These are phyloP conservation scores for Acanthosoma haemorrhoidale DNA, from an alignment of 2,888 invertebrate species.

Conservation along the genomic window DNA sequence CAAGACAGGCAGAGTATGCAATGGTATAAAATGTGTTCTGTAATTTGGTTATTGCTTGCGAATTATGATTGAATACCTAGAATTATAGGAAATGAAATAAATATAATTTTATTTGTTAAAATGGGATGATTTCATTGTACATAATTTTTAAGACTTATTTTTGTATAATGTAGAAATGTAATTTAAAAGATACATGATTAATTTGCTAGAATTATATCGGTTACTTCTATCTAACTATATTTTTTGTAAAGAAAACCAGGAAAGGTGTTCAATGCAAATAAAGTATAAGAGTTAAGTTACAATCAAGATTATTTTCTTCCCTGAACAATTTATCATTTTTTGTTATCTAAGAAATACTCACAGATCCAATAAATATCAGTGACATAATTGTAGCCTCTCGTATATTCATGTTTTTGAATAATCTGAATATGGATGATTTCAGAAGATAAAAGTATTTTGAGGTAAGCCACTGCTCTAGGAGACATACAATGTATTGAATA, in stretches of 20 bases:
- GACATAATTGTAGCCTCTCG: too few species aligned
- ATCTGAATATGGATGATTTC: too few species aligned
- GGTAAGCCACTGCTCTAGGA: too few species aligned
- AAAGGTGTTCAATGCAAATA: slow-evolving; percentile 33
- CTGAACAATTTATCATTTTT: too few species aligned
- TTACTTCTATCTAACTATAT: slow-evolving; percentile 34
- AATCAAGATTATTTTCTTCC: neutral
- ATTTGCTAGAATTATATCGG: slow-evolving; percentile 30
- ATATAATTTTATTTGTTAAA: slow-evolving; percentile 13
- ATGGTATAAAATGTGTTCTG: neutral
- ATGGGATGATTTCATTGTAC: slow-evolving; percentile 29
- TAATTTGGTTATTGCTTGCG: too few species aligned
- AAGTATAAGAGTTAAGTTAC: slow-evolving; percentile 2
- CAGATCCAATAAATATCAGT: too few species aligned
- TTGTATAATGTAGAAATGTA: slow-evolving; percentile 31
- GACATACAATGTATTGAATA: too few species aligned
- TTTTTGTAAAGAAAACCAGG: slow-evolving; percentile 36
- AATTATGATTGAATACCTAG: neutral
- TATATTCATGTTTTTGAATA: too few species aligned
- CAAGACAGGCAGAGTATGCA: neutral
- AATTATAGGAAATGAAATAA: neutral
- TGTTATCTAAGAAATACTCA: too few species aligned
- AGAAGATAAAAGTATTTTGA: too few species aligned
- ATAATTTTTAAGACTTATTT: slow-evolving; percentile 34
- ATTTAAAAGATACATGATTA: slow-evolving; percentile 20